A percentile compares a stretch with the other conserved stretches of the same genome.
These are phyloP conservation scores for Vipera ursinii DNA, from an alignment of 2,797 vertebrate species.

Conservation along the genomic window DNA sequence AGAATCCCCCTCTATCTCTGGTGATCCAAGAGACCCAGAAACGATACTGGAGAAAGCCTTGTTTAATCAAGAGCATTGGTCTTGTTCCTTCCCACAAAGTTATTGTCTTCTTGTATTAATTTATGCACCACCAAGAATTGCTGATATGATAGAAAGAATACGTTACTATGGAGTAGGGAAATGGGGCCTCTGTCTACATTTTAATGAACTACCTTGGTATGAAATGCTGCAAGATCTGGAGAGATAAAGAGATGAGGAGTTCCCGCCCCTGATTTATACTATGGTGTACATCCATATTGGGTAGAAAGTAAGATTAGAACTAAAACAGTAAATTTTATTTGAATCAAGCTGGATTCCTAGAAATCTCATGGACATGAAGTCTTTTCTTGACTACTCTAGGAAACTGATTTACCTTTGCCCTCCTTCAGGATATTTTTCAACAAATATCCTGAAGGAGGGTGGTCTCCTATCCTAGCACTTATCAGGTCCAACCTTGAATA, in stretches of 20 bases:
- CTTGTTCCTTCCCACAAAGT: slow-evolving; percentile 30
- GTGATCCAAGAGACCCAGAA: slow-evolving; percentile 55
- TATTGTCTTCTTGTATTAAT: slow-evolving; percentile 22
- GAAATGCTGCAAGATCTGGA: background rate
- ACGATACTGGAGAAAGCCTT: slow-evolving; percentile 1
- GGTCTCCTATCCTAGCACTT: background rate
- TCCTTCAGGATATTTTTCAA: background rate
- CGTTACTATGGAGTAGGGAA: background rate
- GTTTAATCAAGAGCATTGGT: slow-evolving; percentile 49
- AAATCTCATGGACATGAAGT: background rate
- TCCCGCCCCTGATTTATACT: background rate
- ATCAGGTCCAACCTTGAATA: background rate
- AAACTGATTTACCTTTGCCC: background rate
- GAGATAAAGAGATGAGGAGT: background rate
- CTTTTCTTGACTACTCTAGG: background rate
- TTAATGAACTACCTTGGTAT: background rate
- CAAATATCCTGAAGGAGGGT: background rate
- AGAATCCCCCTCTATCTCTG: slow-evolving; percentile 44
- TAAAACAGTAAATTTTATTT: background rate
- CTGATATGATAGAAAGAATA: background rate
- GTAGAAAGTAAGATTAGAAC: background rate
- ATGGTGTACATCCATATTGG: background rate
- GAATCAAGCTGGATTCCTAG: background rate
- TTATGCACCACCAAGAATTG: background rate
- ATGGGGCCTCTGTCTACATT: background rate